phyloP scores from a whole-genome alignment of 2,888 invertebrate species.

The Ophion obscuratus region DNA sequence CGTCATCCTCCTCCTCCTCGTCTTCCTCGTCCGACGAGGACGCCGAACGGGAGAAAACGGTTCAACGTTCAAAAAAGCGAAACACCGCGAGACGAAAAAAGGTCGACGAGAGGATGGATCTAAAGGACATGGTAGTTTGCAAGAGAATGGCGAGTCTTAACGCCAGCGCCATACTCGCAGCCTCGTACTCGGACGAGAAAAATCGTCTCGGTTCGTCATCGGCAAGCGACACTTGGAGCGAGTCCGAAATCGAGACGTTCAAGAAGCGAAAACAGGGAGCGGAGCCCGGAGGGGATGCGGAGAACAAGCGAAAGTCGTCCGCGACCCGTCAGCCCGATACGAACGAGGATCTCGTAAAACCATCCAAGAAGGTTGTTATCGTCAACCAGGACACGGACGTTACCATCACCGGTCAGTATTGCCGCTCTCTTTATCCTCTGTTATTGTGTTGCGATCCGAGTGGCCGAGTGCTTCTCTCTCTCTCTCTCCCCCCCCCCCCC shows the following conservation, averaged over 20 bases:
- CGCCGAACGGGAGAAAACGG: constrained; percentile 75
- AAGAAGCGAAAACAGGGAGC: constrained; percentile 77
- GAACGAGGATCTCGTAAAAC: constrained; percentile 80
- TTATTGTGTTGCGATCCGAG: not conserved
- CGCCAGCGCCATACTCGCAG: constrained; percentile 95
- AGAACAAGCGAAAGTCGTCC: constrained; percentile 78
- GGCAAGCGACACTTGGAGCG: constrained; percentile 85
- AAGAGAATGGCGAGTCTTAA: constrained; percentile 97
- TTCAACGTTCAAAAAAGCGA: constrained; percentile 79
- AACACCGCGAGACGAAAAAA: constrained; percentile 78
- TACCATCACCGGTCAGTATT: constrained; percentile 89
- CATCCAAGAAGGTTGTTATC: constrained; percentile 88
- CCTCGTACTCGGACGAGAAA: constrained; percentile 92
- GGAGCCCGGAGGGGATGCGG: constrained; percentile 76
- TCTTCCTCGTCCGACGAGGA: constrained; percentile 75
- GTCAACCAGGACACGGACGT: constrained; percentile 94
- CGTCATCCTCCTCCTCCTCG: constrained; percentile 84
- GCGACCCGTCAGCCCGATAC: constrained; percentile 73
- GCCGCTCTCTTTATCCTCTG: not conserved
- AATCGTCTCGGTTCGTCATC: constrained; percentile 85
- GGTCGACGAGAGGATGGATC: constrained; percentile 88
- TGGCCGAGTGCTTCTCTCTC: not conserved
- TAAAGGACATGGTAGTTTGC: constrained; percentile 94
- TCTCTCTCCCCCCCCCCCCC: not conserved
- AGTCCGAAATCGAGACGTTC: constrained; percentile 81